phyloP scores from a whole-genome alignment of 2,888 invertebrate species.

The Dryocosmus kuriphilus region DNA sequence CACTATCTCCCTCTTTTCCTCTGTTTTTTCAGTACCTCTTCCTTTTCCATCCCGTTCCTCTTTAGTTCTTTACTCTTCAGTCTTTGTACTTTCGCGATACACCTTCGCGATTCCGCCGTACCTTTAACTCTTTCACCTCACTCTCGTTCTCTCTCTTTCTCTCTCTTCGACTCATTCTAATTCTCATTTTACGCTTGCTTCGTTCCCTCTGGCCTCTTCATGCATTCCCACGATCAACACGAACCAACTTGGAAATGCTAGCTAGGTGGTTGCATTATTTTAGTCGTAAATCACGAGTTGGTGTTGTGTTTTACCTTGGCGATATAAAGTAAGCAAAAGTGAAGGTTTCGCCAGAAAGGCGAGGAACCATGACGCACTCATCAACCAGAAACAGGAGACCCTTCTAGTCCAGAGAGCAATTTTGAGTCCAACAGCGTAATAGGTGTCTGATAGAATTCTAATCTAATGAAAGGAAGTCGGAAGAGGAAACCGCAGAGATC shows the following conservation, averaged over 20 bases:
- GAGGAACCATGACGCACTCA: conserved; percentile 28
- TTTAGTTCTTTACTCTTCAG: conserved; percentile 44
- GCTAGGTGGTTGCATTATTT: conserved; percentile 51
- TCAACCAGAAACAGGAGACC: conserved; percentile 38
- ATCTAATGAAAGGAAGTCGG: conserved; percentile 30
- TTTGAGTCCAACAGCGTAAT: neutral
- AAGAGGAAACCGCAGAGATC: conserved; percentile 31
- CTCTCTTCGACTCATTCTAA: conserved; percentile 58
- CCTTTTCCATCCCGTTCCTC: conserved; percentile 49
- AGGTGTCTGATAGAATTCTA: conserved; percentile 3
- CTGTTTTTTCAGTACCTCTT: conserved; percentile 52
- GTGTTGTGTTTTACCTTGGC: conserved; percentile 41
- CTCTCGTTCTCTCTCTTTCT: conserved; percentile 50
- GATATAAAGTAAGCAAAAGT: conserved; percentile 57
- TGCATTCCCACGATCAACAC: conserved; percentile 64
- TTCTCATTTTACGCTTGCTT: conserved; percentile 65
- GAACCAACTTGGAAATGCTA: conserved; percentile 55
- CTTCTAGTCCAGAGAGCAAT: neutral
- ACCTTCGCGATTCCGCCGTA: conserved; percentile 46
- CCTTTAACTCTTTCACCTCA: conserved; percentile 46
- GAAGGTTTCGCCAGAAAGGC: conserved; percentile 53
- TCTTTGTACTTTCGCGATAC: conserved; percentile 38
- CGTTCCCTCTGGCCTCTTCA: conserved; percentile 50
- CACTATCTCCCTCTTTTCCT: conserved; percentile 41
- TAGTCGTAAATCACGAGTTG: conserved; percentile 56